These are phyloP conservation scores for Helicoverpa armigera DNA, from an alignment of 1,140 invertebrate genomes.

Conservation along the genomic window DNA sequence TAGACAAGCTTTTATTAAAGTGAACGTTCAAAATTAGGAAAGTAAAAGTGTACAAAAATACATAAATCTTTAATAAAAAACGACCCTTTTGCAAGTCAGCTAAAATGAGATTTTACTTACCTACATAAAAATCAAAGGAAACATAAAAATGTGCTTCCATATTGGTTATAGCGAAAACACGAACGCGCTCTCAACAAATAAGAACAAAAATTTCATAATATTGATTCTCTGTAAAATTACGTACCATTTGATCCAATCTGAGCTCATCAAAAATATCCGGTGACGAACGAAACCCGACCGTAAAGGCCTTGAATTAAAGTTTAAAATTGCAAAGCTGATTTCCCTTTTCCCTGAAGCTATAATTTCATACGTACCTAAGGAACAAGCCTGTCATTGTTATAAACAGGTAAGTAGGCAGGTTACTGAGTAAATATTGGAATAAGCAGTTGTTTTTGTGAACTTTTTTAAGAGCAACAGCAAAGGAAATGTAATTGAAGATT, in stretches of 20 bases:
- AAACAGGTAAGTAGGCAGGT: constrained; percentile 22
- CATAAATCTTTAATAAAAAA: no score
- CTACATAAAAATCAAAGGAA: background rate
- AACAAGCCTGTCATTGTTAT: constrained; percentile 37
- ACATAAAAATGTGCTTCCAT: background rate
- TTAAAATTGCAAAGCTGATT: background rate
- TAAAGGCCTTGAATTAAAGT: background rate
- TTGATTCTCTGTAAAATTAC: constrained; percentile 23
- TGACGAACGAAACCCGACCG: background rate
- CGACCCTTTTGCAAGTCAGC: no score
- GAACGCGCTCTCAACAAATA: background rate
- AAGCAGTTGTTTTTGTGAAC: constrained; percentile 1
- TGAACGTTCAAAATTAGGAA: no score
- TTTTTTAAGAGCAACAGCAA: background rate
- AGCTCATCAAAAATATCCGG: constrained; percentile 15
- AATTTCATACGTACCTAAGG: constrained; percentile 29
- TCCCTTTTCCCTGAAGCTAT: constrained; percentile 12
- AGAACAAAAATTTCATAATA: constrained; percentile 15
- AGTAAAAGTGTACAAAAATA: no score
- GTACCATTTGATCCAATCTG: constrained; percentile 33
- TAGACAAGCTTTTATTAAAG: no score
- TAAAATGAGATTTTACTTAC: background rate
- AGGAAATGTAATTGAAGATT: constrained; percentile 1
- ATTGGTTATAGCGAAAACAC: background rate
- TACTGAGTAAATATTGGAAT: constrained; percentile 20